phyloP scores from a whole-genome alignment of 2,113 vertebrate species.

The Pelmatolapia mariae region DNA sequence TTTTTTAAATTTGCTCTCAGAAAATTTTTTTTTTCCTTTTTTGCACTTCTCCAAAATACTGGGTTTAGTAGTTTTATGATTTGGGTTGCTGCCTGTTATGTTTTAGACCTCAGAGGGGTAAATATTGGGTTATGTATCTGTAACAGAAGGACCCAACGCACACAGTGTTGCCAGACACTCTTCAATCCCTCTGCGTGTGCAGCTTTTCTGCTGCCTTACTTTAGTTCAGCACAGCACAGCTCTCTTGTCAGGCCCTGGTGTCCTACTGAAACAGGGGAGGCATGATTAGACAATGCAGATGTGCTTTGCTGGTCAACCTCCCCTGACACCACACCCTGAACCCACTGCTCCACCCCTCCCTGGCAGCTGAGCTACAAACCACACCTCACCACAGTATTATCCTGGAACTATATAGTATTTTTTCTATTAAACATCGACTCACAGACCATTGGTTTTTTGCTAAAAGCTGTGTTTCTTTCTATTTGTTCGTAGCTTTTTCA shows the following conservation, averaged over 20 bases:
- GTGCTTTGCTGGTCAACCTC: background rate
- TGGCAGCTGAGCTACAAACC: background rate
- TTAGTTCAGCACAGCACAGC: background rate
- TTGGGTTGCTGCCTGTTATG: background rate
- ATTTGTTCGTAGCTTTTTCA: background rate
- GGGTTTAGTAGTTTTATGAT: background rate
- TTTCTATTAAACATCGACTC: background rate
- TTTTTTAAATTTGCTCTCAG: background rate
- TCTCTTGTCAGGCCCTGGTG: background rate
- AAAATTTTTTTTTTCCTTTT: background rate
- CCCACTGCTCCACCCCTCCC: background rate
- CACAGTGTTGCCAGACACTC: background rate
- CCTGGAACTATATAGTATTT: background rate
- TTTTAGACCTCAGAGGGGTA: background rate
- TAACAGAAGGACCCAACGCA: background rate
- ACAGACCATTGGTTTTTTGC: background rate
- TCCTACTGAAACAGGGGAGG: background rate
- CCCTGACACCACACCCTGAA: background rate
- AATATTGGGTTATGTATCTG: background rate
- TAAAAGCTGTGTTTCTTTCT: background rate
- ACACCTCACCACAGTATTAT: background rate
- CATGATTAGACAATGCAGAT: background rate
- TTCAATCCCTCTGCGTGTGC: background rate
- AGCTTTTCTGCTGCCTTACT: background rate
- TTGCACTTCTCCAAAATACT: background rate